Conservation (phyloP, 2,797 vertebrate species). For the Pseudochaenichthys georgianus region DNA sequence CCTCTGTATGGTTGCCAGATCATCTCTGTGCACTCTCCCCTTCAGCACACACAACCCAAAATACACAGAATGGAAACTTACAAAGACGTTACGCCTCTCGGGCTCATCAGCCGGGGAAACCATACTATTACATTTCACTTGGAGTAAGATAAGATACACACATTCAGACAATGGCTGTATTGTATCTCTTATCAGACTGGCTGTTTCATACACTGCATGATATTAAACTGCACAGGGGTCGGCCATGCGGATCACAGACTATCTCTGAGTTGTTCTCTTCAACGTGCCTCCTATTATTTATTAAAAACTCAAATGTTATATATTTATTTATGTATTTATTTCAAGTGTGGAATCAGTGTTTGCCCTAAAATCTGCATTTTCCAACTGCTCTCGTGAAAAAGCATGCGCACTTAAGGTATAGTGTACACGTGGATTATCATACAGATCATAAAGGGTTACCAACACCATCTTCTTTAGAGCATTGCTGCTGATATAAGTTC, state of each 20-base stretch:
- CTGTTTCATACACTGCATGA: constrained; percentile 57
- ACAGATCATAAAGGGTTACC: constrained; percentile 9
- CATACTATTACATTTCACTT: constrained; percentile 53
- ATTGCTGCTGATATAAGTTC: constrained; percentile 37
- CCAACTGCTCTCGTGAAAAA: constrained; percentile 46
- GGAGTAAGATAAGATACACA: constrained; percentile 47
- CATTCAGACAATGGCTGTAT: constrained; percentile 43
- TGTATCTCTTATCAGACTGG: constrained; percentile 32
- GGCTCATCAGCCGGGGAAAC: constrained; percentile 47
- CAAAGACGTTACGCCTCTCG: constrained; percentile 38
- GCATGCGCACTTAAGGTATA: constrained; percentile 37
- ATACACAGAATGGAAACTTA: constrained; percentile 46
- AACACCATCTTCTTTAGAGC: constrained; percentile 21
- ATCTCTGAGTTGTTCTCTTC: constrained; percentile 41
- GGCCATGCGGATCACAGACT: constrained; percentile 34
- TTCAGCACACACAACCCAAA: constrained; percentile 33
- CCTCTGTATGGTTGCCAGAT: constrained; percentile 65
- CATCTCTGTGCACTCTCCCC: constrained; percentile 28
- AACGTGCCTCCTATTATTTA: constrained; percentile 75
- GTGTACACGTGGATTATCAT: constrained; percentile 23
- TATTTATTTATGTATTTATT: constrained; percentile 89
- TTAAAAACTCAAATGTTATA: constrained; percentile 65
- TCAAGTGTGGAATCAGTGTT: constrained; percentile 56
- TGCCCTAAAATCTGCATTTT: constrained; percentile 50
- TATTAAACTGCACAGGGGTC: constrained; percentile 49